Conservation (phyloP, 37 sponge, comb jelly and placozoan genomes). For the Bolinopsis microptera region DNA sequence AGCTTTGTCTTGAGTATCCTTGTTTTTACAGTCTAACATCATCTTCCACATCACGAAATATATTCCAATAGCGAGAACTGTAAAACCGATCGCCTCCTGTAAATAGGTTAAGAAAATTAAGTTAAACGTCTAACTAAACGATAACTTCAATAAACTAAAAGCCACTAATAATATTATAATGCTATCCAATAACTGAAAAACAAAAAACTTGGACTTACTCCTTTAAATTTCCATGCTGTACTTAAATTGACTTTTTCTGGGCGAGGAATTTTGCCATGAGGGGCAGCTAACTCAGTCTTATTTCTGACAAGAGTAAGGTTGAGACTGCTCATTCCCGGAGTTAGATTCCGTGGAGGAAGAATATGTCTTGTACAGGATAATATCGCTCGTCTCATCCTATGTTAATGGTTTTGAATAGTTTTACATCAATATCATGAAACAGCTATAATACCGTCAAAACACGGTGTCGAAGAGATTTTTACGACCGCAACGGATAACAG, state of each 20-base stretch:
- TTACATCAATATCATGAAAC: too few species aligned
- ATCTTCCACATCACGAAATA: constrained; percentile 32
- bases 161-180: too few species aligned
- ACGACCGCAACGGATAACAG: too few species aligned
- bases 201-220: too few species aligned
- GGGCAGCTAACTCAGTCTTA: background rate
- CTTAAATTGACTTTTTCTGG: background rate
- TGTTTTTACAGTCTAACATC: background rate
- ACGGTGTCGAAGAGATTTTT: too few species aligned
- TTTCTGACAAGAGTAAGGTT: background rate
- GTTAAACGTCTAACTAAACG: too few species aligned
- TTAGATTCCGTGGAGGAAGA: background rate
- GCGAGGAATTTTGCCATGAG: background rate
- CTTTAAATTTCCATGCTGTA: too few species aligned
- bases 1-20: background rate
- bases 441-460: too few species aligned
- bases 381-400: background rate
- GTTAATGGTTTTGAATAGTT: too few species aligned
- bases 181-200: too few species aligned
- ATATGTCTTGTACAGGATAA: background rate
- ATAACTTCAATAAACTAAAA: too few species aligned
- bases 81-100: background rate
- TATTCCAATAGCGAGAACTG: background rate
- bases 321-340: background rate
- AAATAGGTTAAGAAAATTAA: too few species aligned